Evolutionary conservation across 2,888 invertebrate species (phyloP).

Genomic region (Panorpa germanica): DNA sequence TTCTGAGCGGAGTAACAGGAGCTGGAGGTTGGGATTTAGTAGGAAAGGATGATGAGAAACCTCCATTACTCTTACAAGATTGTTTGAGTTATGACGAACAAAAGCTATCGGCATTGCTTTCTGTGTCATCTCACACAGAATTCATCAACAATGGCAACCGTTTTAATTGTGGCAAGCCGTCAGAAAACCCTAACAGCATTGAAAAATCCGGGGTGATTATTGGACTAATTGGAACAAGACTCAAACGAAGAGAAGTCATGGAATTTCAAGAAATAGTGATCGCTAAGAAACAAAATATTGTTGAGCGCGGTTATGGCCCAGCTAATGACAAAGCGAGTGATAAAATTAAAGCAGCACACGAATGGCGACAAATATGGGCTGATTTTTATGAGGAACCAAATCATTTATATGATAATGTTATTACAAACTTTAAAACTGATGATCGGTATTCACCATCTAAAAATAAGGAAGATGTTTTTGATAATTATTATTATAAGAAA

Average conservation of each 20-base stretch:
- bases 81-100: conserved; percentile 37
- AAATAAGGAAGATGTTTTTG: conserved; percentile 19
- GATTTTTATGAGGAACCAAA: conserved; percentile 16
- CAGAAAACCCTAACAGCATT: conserved; percentile 19
- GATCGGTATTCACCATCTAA: conserved; percentile 17
- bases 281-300: conserved; percentile 27
- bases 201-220: conserved; percentile 25
- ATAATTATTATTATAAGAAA: conserved; percentile 21
- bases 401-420: conserved; percentile 9
- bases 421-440: conserved; percentile 6
- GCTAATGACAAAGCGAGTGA: conserved; percentile 7
- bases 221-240: conserved; percentile 31
- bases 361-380: conserved; percentile 16
- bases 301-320: conserved; percentile 26
- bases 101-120: conserved; percentile 25
- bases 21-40: conserved; percentile 30
- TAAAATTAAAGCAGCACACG: conserved; percentile 12
- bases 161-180: conserved; percentile 21
- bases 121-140: conserved; percentile 23
- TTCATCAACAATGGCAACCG: conserved; percentile 26
- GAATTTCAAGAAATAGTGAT: conserved; percentile 33
- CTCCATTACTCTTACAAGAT: conserved; percentile 25
- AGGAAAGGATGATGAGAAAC: conserved; percentile 26
- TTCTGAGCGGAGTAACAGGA: conserved; percentile 25
- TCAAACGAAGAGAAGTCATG: conserved; percentile 32